Evolutionary conservation across 2,113 vertebrate genomes (phyloP).

Genomic region (Progne subis): DNA sequence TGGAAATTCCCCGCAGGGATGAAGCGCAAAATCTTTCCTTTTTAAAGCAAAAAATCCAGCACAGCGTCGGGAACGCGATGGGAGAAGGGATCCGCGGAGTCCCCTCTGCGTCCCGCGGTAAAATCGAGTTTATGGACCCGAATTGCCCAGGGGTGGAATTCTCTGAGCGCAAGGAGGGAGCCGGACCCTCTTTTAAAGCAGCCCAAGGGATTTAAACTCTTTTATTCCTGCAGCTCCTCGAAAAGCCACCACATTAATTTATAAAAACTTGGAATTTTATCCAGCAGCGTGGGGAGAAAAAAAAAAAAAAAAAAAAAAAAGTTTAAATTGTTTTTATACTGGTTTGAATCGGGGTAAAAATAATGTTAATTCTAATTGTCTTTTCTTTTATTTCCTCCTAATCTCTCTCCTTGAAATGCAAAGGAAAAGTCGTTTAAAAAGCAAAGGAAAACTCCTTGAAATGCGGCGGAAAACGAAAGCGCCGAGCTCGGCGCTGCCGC

Average conservation of each 20-base stretch:
- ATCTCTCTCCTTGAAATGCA: background rate
- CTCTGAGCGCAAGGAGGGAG: background rate
- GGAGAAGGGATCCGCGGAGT: background rate
- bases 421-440: background rate
- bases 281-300: background rate
- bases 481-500: background rate
- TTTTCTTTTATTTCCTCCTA: background rate
- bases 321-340: rapidly evolving
- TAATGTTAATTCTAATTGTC: rapidly evolving
- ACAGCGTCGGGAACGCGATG: rapidly evolving
- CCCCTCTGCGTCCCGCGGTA: background rate
- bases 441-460: background rate
- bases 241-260: background rate
- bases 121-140: background rate
- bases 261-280: background rate
- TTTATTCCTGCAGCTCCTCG: background rate
- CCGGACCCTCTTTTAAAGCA: background rate
- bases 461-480: background rate
- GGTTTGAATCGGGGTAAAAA: background rate
- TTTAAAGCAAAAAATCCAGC: background rate
- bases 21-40: background rate
- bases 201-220: background rate
- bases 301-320: background rate
- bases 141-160: background rate
- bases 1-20: background rate